A percentile compares a stretch with the other conserved stretches of the same genome.
Evolutionary conservation across 35 echinoderm and acorn worm genomes (phyloP).

Genomic region (Hemicentrotus pulcherrimus): DNA sequence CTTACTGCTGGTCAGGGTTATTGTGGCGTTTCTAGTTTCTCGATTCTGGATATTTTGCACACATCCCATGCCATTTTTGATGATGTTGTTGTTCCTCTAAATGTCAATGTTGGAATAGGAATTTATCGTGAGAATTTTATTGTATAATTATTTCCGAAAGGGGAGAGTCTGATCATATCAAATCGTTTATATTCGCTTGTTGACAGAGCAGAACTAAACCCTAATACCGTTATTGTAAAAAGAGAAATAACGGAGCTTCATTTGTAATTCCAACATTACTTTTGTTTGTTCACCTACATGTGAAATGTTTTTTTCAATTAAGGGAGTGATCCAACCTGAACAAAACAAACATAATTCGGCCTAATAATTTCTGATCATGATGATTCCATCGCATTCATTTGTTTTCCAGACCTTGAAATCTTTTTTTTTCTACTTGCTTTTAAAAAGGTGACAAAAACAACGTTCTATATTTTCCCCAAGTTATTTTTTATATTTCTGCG

Average conservation of each 20-base stretch:
- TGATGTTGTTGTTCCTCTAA: too few species aligned
- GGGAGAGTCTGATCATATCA: too few species aligned
- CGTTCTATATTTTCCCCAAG: too few species aligned
- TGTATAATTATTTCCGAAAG: too few species aligned
- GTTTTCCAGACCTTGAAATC: neutral
- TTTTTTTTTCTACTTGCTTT: neutral
- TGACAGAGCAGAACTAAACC: neutral
- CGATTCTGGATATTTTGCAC: too few species aligned
- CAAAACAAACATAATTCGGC: neutral
- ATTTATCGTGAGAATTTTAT: too few species aligned
- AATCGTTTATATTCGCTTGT: neutral
- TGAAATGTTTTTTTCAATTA: neutral
- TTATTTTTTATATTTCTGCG: too few species aligned
- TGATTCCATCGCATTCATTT: neutral
- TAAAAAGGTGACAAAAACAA: too few species aligned
- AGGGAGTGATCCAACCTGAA: neutral
- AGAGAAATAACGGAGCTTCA: neutral
- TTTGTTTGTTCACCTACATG: neutral
- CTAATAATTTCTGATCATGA: neutral
- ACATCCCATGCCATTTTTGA: too few species aligned
- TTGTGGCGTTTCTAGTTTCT: neutral
- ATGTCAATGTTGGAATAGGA: too few species aligned
- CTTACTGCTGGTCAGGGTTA: neutral
- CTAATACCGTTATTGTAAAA: neutral
- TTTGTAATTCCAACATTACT: neutral